Base-by-base conservation (phyloP, 2,888 invertebrate species). In the Bombylius discolor region DNA sequence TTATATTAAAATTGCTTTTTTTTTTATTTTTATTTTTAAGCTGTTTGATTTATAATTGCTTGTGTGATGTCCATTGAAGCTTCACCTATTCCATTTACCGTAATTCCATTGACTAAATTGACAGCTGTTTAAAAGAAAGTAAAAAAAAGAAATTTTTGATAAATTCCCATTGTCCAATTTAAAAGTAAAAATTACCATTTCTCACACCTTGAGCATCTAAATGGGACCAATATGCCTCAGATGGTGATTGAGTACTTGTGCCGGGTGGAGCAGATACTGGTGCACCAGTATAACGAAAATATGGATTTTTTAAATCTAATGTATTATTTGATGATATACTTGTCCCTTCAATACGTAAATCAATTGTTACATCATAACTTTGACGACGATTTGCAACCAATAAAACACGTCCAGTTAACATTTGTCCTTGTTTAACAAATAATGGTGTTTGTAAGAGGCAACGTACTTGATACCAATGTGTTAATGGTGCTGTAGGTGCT, bases 381-480 rank as follows among this genome's bases (percentile, higher is more conserved):
- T 99, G 99, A 71, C 95, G 83, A 74, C 93, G 91, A 74, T 98
- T 98, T 13, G 97, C 95, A 61, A 89, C 79, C 62, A 98, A 79
- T 57, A 90, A 73, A 42, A 96, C 94, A 65, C 86, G 81, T 1
- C 97, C 98, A 1, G 87, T 87, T 54, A 97, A 77, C 9, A 85
- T 80, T 70, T 98, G 95, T 4, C 97, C 97, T 72, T 91, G 89
- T 75, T 95, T 94, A 32, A 92, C 91, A 68, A 98, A 87, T 50
- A 99, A 82, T 3, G 98, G 98, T 63, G 88, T 88, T 70, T 94
- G 92, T 55, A 99, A 75, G 60, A 99, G 79, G 72, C 98, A 99
- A 39, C 98, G 83, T 4, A 98, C 97, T 77, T 98, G 97, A 75
- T 99, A 98, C 99, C 98, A 99, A 74, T 99, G 98, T 36, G 98